A percentile compares a stretch with the other conserved stretches of the same genome.
phyloP scores from a whole-genome alignment of 2,888 invertebrate genomes.

The Meliscaeva auricollis region DNA sequence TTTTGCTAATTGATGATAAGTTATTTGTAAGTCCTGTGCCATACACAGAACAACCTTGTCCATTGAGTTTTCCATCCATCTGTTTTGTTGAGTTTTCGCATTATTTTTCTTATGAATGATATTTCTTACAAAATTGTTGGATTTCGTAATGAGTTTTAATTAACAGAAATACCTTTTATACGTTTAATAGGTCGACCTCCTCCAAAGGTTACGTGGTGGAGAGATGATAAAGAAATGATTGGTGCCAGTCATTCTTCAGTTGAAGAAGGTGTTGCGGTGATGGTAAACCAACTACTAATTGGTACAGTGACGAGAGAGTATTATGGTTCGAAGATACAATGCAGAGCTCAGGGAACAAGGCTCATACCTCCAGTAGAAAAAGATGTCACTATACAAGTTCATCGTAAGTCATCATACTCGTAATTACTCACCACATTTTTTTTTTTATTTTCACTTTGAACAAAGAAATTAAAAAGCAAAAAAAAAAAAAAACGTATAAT shows the following conservation, averaged over 20 bases:
- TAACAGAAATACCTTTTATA: constrained; percentile 4
- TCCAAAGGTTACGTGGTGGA: constrained; percentile 94
- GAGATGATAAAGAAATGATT: constrained; percentile 90
- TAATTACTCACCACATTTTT: constrained; percentile 24
- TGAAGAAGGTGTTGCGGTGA: constrained; percentile 86
- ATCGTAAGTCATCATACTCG: constrained; percentile 84
- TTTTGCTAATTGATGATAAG: too few species aligned
- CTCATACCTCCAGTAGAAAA: constrained; percentile 88
- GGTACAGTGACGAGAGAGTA: constrained; percentile 89
- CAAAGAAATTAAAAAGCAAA: constrained; percentile 20
- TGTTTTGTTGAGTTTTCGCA: too few species aligned
- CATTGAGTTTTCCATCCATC: too few species aligned
- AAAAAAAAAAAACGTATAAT: constrained; percentile 14
- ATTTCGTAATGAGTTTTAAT: background rate
- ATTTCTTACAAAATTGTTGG: too few species aligned
- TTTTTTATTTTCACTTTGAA: background rate
- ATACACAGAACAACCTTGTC: too few species aligned
- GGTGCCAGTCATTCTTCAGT: constrained; percentile 88
- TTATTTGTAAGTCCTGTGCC: too few species aligned
- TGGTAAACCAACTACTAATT: constrained; percentile 91
- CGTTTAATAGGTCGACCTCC: constrained; percentile 91
- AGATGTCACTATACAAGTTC: constrained; percentile 91
- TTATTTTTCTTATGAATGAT: too few species aligned
- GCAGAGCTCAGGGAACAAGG: constrained; percentile 90
- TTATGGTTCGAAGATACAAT: constrained; percentile 90